A percentile compares a stretch with the other conserved stretches of the same genome.
These are phyloP conservation scores for Philereme vetulata DNA, from an alignment of 2,888 invertebrate genomes.

Conservation along the genomic window DNA sequence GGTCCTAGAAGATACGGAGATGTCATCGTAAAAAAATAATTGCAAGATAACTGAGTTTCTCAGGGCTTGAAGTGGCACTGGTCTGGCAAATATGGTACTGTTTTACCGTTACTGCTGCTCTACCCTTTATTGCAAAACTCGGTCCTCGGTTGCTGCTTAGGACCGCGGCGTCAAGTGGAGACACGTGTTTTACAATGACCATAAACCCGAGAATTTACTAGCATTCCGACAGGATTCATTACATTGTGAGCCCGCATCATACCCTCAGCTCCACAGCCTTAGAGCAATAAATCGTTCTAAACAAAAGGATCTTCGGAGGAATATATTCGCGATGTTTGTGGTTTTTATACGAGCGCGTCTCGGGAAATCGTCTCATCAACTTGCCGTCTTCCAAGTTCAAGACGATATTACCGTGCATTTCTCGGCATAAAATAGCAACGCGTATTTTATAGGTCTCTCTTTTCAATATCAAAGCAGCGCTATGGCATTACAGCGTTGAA, in stretches of 20 bases:
- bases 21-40: conserved; percentile 57
- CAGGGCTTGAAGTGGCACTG: conserved; percentile 42
- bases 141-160: conserved; percentile 14
- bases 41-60: conserved; percentile 60
- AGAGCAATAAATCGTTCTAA: conserved; percentile 61
- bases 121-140: conserved; percentile 18
- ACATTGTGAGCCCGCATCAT: conserved; percentile 60
- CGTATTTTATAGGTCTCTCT: conserved; percentile 20
- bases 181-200: conserved; percentile 43
- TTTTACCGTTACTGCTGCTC: conserved; percentile 48
- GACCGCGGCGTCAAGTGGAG: conserved; percentile 19
- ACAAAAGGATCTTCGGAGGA: conserved; percentile 60
- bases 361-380: conserved; percentile 59
- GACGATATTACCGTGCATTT: conserved; percentile 45
- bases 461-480: conserved; percentile 14
- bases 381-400: conserved; percentile 41
- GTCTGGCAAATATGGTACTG: conserved; percentile 52
- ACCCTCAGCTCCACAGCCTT: conserved; percentile 45
- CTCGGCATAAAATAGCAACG: conserved; percentile 28
- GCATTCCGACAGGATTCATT: conserved; percentile 44
- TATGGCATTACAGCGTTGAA: conserved; percentile 6
- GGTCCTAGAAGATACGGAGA: conserved; percentile 54
- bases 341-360: conserved; percentile 57
- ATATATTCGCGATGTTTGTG: conserved; percentile 63
- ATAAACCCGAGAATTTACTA: conserved; percentile 48